Evolutionary conservation across 2,888 invertebrate species (phyloP).

Genomic region (Aleiodes leptofemur): DNA sequence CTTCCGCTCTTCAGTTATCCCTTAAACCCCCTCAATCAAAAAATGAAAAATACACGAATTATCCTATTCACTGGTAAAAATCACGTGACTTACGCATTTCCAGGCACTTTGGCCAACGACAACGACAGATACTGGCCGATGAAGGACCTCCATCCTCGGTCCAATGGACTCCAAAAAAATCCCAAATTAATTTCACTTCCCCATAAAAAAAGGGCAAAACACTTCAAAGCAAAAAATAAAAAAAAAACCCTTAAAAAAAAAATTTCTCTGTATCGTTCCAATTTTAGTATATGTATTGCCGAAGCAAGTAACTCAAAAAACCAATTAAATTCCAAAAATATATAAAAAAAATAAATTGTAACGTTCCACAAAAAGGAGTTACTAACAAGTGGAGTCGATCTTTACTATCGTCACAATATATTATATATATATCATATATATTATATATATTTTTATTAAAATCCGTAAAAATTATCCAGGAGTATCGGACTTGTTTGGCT

Average conservation of each 20-base stretch:
- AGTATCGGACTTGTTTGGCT: conserved; percentile 49
- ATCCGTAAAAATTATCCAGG: conserved; percentile 6
- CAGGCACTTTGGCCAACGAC: conserved; percentile 56
- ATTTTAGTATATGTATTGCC: too few relatives aligned
- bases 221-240: background rate
- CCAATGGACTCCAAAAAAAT: conserved; percentile 3
- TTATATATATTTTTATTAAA: background rate
- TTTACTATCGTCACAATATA: too few relatives aligned
- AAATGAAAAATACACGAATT: too few relatives aligned
- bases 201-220: background rate
- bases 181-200: background rate
- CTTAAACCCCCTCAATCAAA: too few relatives aligned
- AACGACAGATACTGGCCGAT: conserved; percentile 60
- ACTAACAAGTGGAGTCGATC: too few relatives aligned
- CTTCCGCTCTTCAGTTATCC: too few relatives aligned
- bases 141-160: conserved; percentile 63
- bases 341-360: too few relatives aligned
- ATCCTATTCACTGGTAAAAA: too few relatives aligned
- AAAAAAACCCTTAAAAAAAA: background rate
- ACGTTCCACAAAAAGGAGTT: too few relatives aligned
- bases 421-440: too few relatives aligned
- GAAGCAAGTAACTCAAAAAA: too few relatives aligned
- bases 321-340: background rate
- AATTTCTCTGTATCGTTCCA: too few relatives aligned
- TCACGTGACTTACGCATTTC: conserved; percentile 63